A percentile compares a stretch with the other conserved stretches of the same genome.
phyloP scores from a whole-genome alignment of 2,797 vertebrate genomes.

The Eulemur rubriventer region DNA sequence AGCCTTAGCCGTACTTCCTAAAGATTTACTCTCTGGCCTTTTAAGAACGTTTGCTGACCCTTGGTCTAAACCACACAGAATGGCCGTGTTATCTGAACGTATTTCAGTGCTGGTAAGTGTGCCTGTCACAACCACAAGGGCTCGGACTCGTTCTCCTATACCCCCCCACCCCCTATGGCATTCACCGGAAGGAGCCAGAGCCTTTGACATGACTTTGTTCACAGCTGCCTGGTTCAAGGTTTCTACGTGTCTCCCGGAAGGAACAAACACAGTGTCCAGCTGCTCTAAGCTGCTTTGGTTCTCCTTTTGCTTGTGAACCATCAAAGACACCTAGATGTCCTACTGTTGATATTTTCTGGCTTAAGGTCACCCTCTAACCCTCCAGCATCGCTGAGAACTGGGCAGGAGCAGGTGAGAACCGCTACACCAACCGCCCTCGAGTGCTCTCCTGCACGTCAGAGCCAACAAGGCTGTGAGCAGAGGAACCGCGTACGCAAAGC shows the following conservation, averaged over 20 bases:
- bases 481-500: background rate
- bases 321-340: background rate
- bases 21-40: background rate
- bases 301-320: background rate
- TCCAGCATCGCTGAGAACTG: background rate
- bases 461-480: background rate
- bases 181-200: background rate
- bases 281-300: background rate
- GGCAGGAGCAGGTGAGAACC: background rate
- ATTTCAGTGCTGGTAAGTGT: background rate
- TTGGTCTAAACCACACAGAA: background rate
- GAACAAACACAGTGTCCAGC: too few relatives aligned
- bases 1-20: background rate
- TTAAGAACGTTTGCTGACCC: background rate
- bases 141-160: background rate
- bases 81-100: background rate
- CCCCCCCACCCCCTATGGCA: background rate
- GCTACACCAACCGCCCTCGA: background rate
- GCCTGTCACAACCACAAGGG: background rate
- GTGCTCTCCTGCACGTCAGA: background rate
- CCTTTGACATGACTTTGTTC: background rate
- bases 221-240: background rate
- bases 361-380: background rate
- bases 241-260: rapidly evolving
- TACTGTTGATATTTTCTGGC: background rate